These are phyloP conservation scores for Dichetophora obliterata DNA, from an alignment of 2,888 invertebrate genomes.

Conservation along the genomic window DNA sequence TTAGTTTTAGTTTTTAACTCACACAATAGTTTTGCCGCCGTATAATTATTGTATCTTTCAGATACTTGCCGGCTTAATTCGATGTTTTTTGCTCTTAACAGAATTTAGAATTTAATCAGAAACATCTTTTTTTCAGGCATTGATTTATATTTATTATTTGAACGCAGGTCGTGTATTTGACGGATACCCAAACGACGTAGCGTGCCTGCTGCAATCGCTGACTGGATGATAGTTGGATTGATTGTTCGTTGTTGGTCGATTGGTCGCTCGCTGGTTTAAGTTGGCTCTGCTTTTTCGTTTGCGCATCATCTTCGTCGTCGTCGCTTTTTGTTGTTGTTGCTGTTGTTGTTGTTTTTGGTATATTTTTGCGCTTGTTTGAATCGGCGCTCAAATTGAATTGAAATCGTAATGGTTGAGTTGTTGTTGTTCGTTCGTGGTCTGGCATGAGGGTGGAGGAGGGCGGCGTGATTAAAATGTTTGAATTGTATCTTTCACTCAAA, in stretches of 20 bases:
- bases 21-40: too few relatives aligned
- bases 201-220: background rate
- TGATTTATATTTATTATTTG: too few relatives aligned
- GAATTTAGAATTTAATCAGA: too few relatives aligned
- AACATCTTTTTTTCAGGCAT: too few relatives aligned
- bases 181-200: constrained; percentile 33
- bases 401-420: constrained; percentile 29
- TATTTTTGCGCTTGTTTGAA: constrained; percentile 22
- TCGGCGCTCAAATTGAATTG: constrained; percentile 21
- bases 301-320: background rate
- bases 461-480: background rate
- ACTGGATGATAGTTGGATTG: constrained; percentile 13
- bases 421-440: constrained; percentile 10
- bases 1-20: too few relatives aligned
- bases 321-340: background rate
- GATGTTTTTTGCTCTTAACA: background rate
- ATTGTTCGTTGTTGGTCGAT: background rate
- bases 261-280: constrained; percentile 14
- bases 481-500: constrained; percentile 25
- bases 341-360: background rate
- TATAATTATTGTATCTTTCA: too few relatives aligned
- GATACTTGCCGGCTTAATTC: background rate
- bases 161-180: constrained; percentile 11
- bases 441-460: constrained; percentile 1
- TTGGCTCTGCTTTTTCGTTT: constrained; percentile 19